A percentile compares a stretch with the other conserved stretches of the same genome.
Conservation (phyloP, 2,888 invertebrate species). For the Corythucha ciliata region DNA sequence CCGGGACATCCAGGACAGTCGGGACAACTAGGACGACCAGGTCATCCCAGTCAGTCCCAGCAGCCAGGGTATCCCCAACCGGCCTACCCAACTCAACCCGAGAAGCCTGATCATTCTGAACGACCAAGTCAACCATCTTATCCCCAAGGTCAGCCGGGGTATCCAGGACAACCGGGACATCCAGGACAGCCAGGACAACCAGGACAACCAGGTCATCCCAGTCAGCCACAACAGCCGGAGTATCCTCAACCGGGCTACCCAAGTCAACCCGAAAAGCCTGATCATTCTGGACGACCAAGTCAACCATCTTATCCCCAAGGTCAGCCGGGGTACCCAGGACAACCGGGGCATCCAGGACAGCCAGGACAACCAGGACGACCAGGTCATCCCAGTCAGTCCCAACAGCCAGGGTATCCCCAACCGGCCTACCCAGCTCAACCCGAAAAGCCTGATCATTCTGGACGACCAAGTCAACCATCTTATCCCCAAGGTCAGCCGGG, state of each 20-base stretch:
- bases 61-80: constrained; percentile 19
- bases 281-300: constrained; percentile 21
- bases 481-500: constrained; percentile 29
- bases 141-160: constrained; percentile 26
- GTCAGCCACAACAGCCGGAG: constrained; percentile 35
- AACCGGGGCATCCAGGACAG: constrained; percentile 37
- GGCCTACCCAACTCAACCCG: constrained; percentile 28
- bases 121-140: constrained; percentile 34
- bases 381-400: constrained; percentile 22
- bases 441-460: constrained; percentile 27
- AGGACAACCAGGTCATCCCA: constrained; percentile 20
- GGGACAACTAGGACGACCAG: constrained; percentile 19
- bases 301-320: constrained; percentile 27
- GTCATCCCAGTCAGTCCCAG: constrained; percentile 18
- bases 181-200: constrained; percentile 27
- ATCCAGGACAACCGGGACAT: constrained; percentile 28
- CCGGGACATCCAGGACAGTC: constrained; percentile 24
- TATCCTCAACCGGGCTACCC: constrained; percentile 29
- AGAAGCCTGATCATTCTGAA: constrained; percentile 32
- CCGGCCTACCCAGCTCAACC: constrained; percentile 26
- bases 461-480: constrained; percentile 25
- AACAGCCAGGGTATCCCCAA: constrained; percentile 14
- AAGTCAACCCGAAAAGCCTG: constrained; percentile 29
- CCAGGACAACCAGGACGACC: constrained; percentile 35
- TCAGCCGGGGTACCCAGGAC: constrained; percentile 26